Conservation (phyloP, 2,113 vertebrate species). For the Eptesicus fuscus region DNA sequence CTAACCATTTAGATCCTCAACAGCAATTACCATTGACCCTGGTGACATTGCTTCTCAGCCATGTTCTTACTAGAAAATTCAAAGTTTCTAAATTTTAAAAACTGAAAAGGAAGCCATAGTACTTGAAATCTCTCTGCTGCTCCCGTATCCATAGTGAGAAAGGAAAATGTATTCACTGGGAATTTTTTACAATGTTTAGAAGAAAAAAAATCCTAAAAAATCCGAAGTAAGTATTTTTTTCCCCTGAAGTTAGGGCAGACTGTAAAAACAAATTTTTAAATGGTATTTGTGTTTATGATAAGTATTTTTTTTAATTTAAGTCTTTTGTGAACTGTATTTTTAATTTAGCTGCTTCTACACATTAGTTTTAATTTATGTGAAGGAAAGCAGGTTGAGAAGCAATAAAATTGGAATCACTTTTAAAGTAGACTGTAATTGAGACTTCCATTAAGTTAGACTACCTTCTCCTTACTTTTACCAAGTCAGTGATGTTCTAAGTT, state of each 20-base stretch:
- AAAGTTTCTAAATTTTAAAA: not conserved
- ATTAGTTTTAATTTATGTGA: conserved; percentile 2
- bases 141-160: not conserved
- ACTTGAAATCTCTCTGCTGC: not conserved
- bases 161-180: not conserved
- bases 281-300: not conserved
- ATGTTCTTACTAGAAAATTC: not conserved
- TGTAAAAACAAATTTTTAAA: not conserved
- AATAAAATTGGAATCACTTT: conserved; percentile 12
- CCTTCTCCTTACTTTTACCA: not conserved
- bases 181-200: not conserved
- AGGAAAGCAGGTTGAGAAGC: not conserved
- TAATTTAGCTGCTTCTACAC: not conserved
- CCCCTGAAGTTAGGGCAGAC: not conserved
- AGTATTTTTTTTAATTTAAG: not conserved
- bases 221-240: not conserved
- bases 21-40: not conserved
- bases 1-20: conserved; percentile 16
- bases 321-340: not conserved
- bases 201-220: not conserved
- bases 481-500: conserved; percentile 28
- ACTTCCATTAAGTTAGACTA: not conserved
- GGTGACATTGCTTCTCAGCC: not conserved
- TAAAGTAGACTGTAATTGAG: not conserved
- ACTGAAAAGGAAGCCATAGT: not conserved